A percentile compares a stretch with the other conserved stretches of the same genome.
phyloP scores from a whole-genome alignment of 2,797 vertebrate genomes.

The Platyrinchus mystaceus region DNA sequence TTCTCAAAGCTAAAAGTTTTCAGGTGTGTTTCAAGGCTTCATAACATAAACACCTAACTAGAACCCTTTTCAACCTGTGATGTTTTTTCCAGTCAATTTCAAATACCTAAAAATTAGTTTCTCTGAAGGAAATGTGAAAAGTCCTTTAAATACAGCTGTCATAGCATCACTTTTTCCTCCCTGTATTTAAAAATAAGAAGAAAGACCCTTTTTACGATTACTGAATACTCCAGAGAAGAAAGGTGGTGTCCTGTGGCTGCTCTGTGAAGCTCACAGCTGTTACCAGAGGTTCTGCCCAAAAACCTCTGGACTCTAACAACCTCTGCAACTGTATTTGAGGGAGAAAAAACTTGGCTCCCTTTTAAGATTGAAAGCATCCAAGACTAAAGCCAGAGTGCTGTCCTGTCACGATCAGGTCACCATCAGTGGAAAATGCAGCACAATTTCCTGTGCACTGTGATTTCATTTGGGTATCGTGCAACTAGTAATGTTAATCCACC shows the following conservation, averaged over 20 bases:
- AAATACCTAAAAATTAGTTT: background rate
- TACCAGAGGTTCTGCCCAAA: background rate
- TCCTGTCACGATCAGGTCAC: background rate
- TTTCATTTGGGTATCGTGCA: background rate
- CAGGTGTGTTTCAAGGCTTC: background rate
- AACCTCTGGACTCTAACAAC: background rate
- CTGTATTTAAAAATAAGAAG: background rate
- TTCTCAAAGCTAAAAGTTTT: background rate
- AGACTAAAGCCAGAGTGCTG: background rate
- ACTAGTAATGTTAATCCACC: background rate
- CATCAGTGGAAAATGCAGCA: background rate
- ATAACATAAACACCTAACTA: background rate
- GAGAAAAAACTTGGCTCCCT: background rate
- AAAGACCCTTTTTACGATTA: background rate
- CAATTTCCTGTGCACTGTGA: background rate
- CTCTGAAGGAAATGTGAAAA: background rate
- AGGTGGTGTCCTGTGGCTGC: background rate
- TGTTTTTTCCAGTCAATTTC: background rate
- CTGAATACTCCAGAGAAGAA: background rate
- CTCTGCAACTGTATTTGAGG: background rate
- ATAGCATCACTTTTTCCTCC: background rate
- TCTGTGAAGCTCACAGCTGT: background rate
- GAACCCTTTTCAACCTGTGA: background rate
- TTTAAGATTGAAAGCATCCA: background rate
- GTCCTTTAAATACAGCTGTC: background rate